Evolutionary conservation across 2,797 vertebrate species (phyloP), one percentile per base, ranked within the genome.

Genomic region (Crenichthys baileyi): DNA sequence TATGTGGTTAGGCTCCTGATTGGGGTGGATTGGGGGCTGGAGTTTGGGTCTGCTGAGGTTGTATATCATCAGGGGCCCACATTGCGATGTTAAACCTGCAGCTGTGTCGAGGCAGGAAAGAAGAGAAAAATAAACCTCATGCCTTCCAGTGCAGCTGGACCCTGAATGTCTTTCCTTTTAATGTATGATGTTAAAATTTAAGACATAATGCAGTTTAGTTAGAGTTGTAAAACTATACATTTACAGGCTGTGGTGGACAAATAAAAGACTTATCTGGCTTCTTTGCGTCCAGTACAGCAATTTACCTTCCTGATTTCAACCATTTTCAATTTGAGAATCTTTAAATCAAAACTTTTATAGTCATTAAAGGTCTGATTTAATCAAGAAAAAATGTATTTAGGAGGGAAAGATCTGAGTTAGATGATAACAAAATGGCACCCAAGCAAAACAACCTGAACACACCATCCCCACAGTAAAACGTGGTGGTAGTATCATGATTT

Each of bases 51-150:
- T 90, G 82, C 81, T 82, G 74, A 80, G 86, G 88, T 91, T 93
- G 85, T 92, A 91, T 93, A 94, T 95, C 93, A 93, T 84, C 75
- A 74, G 89, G 91, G 93, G 84, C 83, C 92, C 88, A 79, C 79
- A 72, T 86, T 85, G 92, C 83, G 80, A 60, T 81, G 81, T 85
- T 80, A 91, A 92, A 92, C 58, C 87, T 86, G 85, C 81, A 89
- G 84, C 83, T 61, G 81, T 86, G 92, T 93, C 89, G 88, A 91
- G 82, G 82, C 71, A 75, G 80, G 24, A 31, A 31, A 85, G 79
- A 85, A 85, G 84, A 91, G 82, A 90, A 90, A 90, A 94, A 90
- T 79, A 85, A 92, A 88, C 79, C 78, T 79, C 58, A 78, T 26
- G 77, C 50, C 71, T 84, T 89, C 75, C 80, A 85, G 44, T 83